Base-by-base conservation (phyloP, 2,888 invertebrate genomes). In the Cloeon dipterum region DNA sequence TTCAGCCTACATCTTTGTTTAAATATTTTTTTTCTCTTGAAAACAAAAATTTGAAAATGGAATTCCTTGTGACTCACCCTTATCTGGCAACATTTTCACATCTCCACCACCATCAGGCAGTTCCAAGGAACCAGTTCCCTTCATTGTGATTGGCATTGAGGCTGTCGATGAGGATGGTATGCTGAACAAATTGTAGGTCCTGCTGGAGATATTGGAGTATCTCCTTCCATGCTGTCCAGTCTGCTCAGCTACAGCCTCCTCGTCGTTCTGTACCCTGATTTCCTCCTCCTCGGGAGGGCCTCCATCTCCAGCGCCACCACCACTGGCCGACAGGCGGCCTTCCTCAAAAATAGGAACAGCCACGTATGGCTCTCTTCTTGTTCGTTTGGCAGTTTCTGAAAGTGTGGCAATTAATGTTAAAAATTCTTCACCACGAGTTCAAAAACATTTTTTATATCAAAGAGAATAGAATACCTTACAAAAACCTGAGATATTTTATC, bases 71-170 rank as follows among this genome's bases (percentile, higher is more conserved):
- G n/a, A n/a, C n/a, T n/a, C n/a, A 29, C 29, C 29, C 29, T 29
- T 29, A n/a, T 29, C 29, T 14, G 29, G 29, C 14, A 29, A 29
- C 29, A 29, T 29, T n/a, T 16, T 29, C n/a, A 29, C 8, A 23
- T 32, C 3, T 74, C 74, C 8, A 68, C 68, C 7, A 65, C 52
- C 52, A 50, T 61, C 52, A 50, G 60, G 18, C 61, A 70, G 52
- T 46, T 71, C 70, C 17, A 70, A 50, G 2, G 68, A 70, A 26
- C 68, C 63, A 5, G 63, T 62, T 41, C 61, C 62, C 45, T 64
- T 63, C 40, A 64, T 57, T 40, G 54, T n/a, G 10, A 29, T 29
- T 5, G 29, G 29, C 29, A 32, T 10, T 39, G 5, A 44, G 40
- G 29, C 35, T 38, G 39, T 41, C 44, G 45, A 29, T 40, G 40